A percentile compares a stretch with the other conserved stretches of the same genome.
Conservation (phyloP, 2,797 vertebrate genomes). For the Tapera naevia region DNA sequence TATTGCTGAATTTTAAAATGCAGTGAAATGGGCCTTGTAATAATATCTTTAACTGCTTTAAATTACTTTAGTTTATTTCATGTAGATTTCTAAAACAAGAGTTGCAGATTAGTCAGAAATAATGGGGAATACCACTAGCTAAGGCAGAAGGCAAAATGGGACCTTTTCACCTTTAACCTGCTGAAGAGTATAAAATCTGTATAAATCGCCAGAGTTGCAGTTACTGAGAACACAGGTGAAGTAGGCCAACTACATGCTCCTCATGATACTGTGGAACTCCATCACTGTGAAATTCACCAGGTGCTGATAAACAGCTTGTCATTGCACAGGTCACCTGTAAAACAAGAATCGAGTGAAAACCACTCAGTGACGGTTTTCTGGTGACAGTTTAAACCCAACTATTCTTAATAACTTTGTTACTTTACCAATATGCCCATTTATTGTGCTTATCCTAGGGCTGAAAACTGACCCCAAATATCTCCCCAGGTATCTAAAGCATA, state of each 20-base stretch:
- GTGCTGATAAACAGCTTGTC: not conserved
- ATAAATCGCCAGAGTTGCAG: not conserved
- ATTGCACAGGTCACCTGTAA: not conserved
- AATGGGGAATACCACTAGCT: not conserved
- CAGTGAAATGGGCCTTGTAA: not conserved
- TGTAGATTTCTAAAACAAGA: not conserved
- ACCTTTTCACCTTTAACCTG: not conserved
- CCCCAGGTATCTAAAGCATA: not conserved
- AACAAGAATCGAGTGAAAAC: not conserved
- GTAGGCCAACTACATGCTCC: not conserved
- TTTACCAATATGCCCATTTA: not conserved
- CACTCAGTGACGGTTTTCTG: not conserved
- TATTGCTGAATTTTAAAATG: conserved; percentile 1
- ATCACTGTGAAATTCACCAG: not conserved
- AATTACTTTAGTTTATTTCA: not conserved
- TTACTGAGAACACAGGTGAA: not conserved
- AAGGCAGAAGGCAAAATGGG: not conserved
- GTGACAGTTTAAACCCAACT: not conserved
- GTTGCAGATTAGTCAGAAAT: not conserved
- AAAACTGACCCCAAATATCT: not conserved
- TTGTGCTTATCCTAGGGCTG: not conserved
- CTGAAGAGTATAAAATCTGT: not conserved
- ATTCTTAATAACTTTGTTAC: not conserved
- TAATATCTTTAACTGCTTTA: not conserved
- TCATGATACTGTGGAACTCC: not conserved